Evolutionary conservation across 1,140 invertebrate genomes (phyloP), one percentile per base, ranked within the genome.

Genomic region (Bradynema listronoti): DNA sequence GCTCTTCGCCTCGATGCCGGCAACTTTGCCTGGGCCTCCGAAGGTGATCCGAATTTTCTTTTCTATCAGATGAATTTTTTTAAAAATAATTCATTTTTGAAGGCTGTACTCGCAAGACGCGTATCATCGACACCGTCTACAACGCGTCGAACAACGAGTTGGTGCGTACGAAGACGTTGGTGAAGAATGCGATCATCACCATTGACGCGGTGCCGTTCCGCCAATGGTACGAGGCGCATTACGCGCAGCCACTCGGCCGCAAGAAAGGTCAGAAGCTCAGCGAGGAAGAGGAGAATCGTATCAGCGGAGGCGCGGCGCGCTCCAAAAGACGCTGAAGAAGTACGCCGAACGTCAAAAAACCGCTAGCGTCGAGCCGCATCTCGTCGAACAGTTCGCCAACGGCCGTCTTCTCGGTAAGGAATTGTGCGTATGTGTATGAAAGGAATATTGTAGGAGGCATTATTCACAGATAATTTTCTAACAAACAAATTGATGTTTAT

Each of bases 91-190:
- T 27, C 56, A 11, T 62, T 58, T 58, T 78, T 79, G 46, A 59
- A 86, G 85, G 83, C 66, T 82, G 85, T 63, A 87, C 94, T 11
- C 85, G 90, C 46, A 97, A 93, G 81, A 92, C 93, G 30, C 88
- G 94, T 86, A 89, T 99, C 73, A 93, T 98, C 78, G 95, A 99
- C 83, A 92, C 97, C 46, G 90, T 99, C 11, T 99, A 99, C 84
- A 98, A 99, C 83, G 91, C 95, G 16, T 93, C 90, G 59, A 98
- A 96, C 84, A 83, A 83, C 70, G 77, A 78, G 80, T 85, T 98
- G 84, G 93, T 99, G 30, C 85, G 95, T 82, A 99, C 94, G 61
- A 99, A 99, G 81, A 99, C 95, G 25, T 83, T 99, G 69, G 93
- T 98, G 45, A 98, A 99, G 81, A 95, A 95, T 81, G 88, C 88